Evolutionary conservation across 2,888 invertebrate species (phyloP).

Genomic region (Ichneumon xanthorius): DNA sequence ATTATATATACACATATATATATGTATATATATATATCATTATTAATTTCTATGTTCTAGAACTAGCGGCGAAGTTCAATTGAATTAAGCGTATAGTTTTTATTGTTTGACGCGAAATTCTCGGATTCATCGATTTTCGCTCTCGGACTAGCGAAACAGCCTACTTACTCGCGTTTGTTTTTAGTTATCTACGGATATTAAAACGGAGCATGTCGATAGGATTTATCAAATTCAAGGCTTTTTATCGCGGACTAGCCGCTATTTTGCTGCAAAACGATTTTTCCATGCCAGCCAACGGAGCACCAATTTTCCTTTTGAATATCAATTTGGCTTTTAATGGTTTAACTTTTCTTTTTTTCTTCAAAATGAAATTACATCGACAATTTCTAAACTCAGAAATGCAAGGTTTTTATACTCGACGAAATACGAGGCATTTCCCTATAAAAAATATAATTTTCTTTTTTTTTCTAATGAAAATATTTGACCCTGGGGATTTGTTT

Average conservation of each 20-base stretch:
- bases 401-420: neutral
- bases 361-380: neutral
- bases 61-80: slow-evolving; percentile 60
- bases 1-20: slow-evolving; percentile 41
- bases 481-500: neutral
- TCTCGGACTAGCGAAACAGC: slow-evolving; percentile 61
- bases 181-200: slow-evolving; percentile 5
- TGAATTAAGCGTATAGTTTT: slow-evolving; percentile 57
- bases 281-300: neutral
- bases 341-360: too few relatives aligned
- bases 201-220: slow-evolving; percentile 10
- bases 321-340: too few relatives aligned
- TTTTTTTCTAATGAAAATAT: neutral
- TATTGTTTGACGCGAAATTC: slow-evolving; percentile 47
- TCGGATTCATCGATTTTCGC: slow-evolving; percentile 54
- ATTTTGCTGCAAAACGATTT: slow-evolving; percentile 10
- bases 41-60: slow-evolving; percentile 7
- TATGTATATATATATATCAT: slow-evolving; percentile 13
- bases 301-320: neutral
- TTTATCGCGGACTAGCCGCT: slow-evolving; percentile 13
- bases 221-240: slow-evolving; percentile 2
- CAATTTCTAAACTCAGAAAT: neutral
- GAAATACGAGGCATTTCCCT: neutral
- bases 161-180: slow-evolving; percentile 37
- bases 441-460: neutral